Evolutionary conservation across 2,113 vertebrate genomes (phyloP), one percentile per base, ranked within the genome.

Genomic region (Oplegnathus fasciatus): DNA sequence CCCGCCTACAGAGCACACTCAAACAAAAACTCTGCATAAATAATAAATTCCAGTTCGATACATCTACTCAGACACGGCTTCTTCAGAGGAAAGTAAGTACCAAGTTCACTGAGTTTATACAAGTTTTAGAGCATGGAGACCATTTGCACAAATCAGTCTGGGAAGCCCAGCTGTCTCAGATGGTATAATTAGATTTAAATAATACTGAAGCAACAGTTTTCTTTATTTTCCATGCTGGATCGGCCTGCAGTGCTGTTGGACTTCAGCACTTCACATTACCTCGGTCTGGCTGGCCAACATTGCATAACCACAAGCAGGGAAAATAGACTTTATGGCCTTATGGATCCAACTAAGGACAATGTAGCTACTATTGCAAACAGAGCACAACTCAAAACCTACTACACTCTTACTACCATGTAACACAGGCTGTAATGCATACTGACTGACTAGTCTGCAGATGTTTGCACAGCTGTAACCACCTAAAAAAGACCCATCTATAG

Each of bases 171-270:
- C 78, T 74, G 86, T 76, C 66, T 75, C 70, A n/a, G 18, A 44
- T 85, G 62, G 52, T 78, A 71, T 78, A 85, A 87, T 89, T 77
- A 83, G 82, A 80, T 80, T 87, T 37, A 77, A 82, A 81, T 58
- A 40, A 83, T 26, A 57, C 64, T 76, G 80, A 62, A 81, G 82
- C 83, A 78, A 78, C 76, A 81, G 50, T 71, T 87, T 67, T 67
- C 72, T 79, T 65, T 62, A 61, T 70, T 85, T 80, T 84, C 80
- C 54, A 42, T 8, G 62, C 73, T 76, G 78, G 20, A 71, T 17
- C 2, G 46, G 46, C 70, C 44, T 30, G 64, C 70, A 30, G 50
- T 44, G 68, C 6, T 50, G 80, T 15, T 76, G 73, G 78, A 84
- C 78, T 66, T 61, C 44, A 37, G 78, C 77, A 71, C 84, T 80